phyloP scores from a whole-genome alignment of 2,888 invertebrate species.

The Galeopsomyia nigrocyanea region DNA sequence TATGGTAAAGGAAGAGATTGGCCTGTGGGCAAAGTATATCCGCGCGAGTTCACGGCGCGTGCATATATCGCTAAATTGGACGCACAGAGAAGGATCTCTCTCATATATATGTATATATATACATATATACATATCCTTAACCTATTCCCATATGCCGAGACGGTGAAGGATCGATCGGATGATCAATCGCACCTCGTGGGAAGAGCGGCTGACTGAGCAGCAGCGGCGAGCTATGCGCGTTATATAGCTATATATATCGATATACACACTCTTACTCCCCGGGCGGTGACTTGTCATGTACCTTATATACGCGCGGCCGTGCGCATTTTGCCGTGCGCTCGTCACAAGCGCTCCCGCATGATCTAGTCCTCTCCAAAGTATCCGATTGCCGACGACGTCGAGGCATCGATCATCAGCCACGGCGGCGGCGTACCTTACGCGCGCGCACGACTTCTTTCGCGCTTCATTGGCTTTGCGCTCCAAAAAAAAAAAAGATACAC shows the following conservation, averaged over 20 bases:
- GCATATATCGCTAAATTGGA: conserved; percentile 20
- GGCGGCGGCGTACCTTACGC: too few species aligned
- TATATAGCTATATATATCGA: not conserved
- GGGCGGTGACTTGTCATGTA: conserved; percentile 15
- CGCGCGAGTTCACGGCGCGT: not conserved
- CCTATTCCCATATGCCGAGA: too few species aligned
- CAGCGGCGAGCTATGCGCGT: not conserved
- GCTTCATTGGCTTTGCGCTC: too few species aligned
- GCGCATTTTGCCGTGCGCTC: not conserved
- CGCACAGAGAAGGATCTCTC: not conserved
- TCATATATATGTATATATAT: not conserved
- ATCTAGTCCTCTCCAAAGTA: conserved; percentile 14
- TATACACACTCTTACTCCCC: not conserved
- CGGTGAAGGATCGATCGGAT: conserved; percentile 34
- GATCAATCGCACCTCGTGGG: conserved; percentile 56
- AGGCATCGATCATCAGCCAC: conserved; percentile 37
- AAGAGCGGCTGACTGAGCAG: conserved; percentile 44
- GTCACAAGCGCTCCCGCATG: too few species aligned
- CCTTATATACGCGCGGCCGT: not conserved
- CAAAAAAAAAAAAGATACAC: too few species aligned
- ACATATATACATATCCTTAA: not conserved
- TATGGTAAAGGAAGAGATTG: too few species aligned
- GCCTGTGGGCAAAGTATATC: not conserved
- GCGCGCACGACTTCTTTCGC: too few species aligned
- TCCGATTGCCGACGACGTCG: conserved; percentile 39